phyloP scores from a whole-genome alignment of 2,113 vertebrate species.

The Pseudorasbora parva region DNA sequence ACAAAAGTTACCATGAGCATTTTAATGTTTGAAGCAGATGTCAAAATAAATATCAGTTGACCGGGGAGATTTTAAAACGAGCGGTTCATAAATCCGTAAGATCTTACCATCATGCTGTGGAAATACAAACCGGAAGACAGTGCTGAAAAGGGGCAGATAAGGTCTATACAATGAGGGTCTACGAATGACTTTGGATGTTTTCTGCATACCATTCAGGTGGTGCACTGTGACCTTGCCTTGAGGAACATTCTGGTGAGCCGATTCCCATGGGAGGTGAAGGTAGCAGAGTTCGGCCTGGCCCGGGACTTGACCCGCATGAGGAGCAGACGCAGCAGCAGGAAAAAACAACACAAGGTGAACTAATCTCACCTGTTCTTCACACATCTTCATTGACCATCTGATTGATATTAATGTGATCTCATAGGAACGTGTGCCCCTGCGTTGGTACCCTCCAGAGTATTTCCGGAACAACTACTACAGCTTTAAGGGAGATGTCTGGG shows the following conservation, averaged over 20 bases:
- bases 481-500: slow-evolving; percentile 79
- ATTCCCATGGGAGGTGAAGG: slow-evolving; percentile 67
- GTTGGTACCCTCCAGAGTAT: slow-evolving; percentile 81
- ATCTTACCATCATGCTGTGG: no score
- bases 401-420: neutral
- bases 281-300: slow-evolving; percentile 68
- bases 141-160: no score
- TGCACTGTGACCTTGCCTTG: slow-evolving; percentile 68
- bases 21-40: no score
- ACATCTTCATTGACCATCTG: neutral
- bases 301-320: slow-evolving; percentile 59
- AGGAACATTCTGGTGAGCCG: slow-evolving; percentile 65
- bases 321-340: slow-evolving; percentile 60
- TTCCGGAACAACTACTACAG: slow-evolving; percentile 77
- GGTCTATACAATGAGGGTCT: no score
- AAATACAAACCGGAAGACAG: no score
- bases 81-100: no score
- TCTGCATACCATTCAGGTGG: slow-evolving; percentile 54
- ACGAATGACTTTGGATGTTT: neutral
- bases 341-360: slow-evolving; percentile 52
- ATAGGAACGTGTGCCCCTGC: slow-evolving; percentile 74
- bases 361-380: neutral
- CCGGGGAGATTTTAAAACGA: no score
- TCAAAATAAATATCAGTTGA: no score
- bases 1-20: no score